Base-by-base conservation (phyloP, 2,888 invertebrate species). In the Cataglyphis rosenhaueri region DNA sequence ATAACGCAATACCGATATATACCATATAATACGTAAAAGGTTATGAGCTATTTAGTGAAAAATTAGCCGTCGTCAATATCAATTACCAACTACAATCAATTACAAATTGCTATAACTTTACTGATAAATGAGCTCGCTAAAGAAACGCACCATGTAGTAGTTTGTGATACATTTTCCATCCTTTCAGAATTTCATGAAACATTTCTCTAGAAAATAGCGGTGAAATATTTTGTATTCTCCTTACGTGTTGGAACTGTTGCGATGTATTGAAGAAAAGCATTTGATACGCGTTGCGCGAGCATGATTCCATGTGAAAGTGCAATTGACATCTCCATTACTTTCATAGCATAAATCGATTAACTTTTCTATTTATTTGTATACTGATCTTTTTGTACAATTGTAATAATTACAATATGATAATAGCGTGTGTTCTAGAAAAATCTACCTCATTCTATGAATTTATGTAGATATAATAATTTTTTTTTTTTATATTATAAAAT, bases 121-220 rank as follows among this genome's bases (percentile, higher is more conserved):
- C 65, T 81, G 81, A 65, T 70, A 78, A 59, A 57, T 70, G 70
- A 78, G 57, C 35, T 70, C 41, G 57, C 2, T 21, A 41, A 70
- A 78, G 78, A 71, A 44, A 71, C 32, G 59, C 12, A 8, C 15
- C 18, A 32, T 70, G 12, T 71, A 71, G 70, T 59, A 71, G 57
- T 78, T 71, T 32, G 25, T 35, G 44, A 57, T 75, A 65, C 68
- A 68, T 85, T 84, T 83, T 52, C 61, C 15, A 35, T 25, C 15
- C 41, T 21, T 82, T 84, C 64, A 81, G 83, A 87, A 83, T 88
- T 85, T 86, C 83, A 81, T 85, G 71, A 61, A 83, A 84, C 74
- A 86, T 75, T 86, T 81, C 84, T 64, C 57, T 41, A 25, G 74
- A 70, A 84, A 83, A 81, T 81, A 82, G 52, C 74, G n/a, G 10